Base-by-base conservation (phyloP, 2,797 vertebrate genomes). In the Amniataba percoides region DNA sequence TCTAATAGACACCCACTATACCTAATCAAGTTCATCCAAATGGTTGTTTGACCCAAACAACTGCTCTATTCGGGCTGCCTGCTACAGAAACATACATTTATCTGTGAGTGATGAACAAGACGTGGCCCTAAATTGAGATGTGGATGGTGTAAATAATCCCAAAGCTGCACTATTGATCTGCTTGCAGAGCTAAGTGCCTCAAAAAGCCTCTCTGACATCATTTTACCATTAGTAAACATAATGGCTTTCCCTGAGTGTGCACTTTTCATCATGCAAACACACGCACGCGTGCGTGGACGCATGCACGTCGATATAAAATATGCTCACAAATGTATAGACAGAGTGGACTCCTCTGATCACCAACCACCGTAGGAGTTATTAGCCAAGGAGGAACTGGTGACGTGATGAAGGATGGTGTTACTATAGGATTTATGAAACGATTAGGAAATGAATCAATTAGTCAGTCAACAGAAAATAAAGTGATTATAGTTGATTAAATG, bases 131-230 rank as follows among this genome's bases (percentile, higher is more conserved):
- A 90, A 89, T 73, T 81, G 85, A 88, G 88, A 90, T 55, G 74
- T 77, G 78, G 76, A 84, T 58, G 46, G 76, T 85, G 74, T 84
- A 90, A 92, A 91, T 85, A 81, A 89, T 86, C 88, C 87, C 76
- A 83, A 76, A 81, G 80, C 77, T 67, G 11, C 42, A 36, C 21
- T 92, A 94, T 93, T 85, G 92, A 93, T 94, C 90, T 31, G 62
- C 42, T 53, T 84, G 68, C 64, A 67, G 69, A 76, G 80, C 83
- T 94, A 92, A 95, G 93, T 93, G 89, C 85, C 86, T 87, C 77
- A 83, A 88, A 93, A 89, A 90, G 91, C 86, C 57, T 86, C 77
- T 70, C 81, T 88, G 87, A 87, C 77, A 90, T 90, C 87, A 87
- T 89, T 85, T 89, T 67, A 82, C 71, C 91, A 90, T 93, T 83